phyloP scores from a whole-genome alignment of 2,888 invertebrate genomes.

The Malthinus seriepunctatus region DNA sequence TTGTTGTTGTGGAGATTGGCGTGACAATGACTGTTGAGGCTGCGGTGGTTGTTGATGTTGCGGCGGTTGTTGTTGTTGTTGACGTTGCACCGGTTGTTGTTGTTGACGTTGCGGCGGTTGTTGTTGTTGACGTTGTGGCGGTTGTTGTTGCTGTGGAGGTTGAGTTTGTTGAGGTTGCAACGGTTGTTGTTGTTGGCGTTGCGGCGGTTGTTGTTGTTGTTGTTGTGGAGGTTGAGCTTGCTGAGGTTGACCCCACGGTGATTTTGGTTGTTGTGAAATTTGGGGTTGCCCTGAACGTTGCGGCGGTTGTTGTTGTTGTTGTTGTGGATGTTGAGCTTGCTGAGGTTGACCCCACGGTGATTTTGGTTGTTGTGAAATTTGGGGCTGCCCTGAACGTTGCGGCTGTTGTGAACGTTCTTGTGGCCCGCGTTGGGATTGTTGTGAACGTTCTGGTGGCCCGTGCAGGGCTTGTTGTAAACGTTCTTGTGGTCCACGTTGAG shows the following conservation, averaged over 20 bases:
- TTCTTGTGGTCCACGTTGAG: too few relatives aligned
- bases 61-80: slow-evolving; percentile 11
- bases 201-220: neutral
- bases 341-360: too few relatives aligned
- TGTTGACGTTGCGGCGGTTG: slow-evolving; percentile 17
- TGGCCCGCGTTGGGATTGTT: too few relatives aligned
- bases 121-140: slow-evolving; percentile 14
- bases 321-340: neutral
- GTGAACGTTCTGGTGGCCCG: too few relatives aligned
- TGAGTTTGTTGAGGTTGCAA: slow-evolving; percentile 10
- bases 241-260: neutral
- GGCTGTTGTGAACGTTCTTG: too few relatives aligned
- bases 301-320: neutral
- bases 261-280: neutral
- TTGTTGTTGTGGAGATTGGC: slow-evolving; percentile 14
- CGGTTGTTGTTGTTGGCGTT: neutral
- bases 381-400: too few relatives aligned
- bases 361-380: too few relatives aligned
- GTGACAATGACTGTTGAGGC: slow-evolving; percentile 5
- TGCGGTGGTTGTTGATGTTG: slow-evolving; percentile 6
- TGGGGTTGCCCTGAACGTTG: neutral
- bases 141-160: slow-evolving; percentile 15
- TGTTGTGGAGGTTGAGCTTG: neutral
- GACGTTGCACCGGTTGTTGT: slow-evolving; percentile 10
- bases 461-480: too few relatives aligned